Evolutionary conservation across 2,113 vertebrate species (phyloP).

Genomic region (Nettapus auritus): DNA sequence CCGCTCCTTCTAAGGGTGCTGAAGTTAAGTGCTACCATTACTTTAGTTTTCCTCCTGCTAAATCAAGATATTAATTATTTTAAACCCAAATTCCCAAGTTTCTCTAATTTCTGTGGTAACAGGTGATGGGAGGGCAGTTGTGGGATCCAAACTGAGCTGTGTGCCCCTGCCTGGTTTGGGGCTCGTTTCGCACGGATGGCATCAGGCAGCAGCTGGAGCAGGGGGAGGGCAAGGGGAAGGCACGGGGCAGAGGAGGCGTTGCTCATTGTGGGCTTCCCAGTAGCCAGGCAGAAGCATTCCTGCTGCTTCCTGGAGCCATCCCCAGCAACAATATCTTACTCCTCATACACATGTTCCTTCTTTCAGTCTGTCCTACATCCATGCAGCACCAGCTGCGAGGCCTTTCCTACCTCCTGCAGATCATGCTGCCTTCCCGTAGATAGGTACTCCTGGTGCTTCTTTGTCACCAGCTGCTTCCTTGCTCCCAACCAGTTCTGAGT

Average conservation of each 20-base stretch:
- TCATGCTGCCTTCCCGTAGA: background rate
- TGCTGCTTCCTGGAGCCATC: background rate
- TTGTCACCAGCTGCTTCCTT: background rate
- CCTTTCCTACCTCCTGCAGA: background rate
- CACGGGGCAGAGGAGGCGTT: background rate
- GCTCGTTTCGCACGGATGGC: too few species aligned
- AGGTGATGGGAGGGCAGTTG: background rate
- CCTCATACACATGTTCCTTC: background rate
- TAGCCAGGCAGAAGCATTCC: background rate
- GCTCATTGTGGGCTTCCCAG: background rate
- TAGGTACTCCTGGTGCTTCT: background rate
- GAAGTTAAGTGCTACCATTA: background rate
- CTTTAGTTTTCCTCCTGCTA: background rate
- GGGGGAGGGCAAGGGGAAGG: too few species aligned
- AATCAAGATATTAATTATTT: background rate
- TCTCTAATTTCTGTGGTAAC: background rate
- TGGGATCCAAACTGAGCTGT: background rate
- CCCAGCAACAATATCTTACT: background rate
- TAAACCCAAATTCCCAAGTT: background rate
- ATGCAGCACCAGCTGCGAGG: background rate
- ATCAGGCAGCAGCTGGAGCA: too few species aligned
- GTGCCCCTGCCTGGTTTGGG: too few species aligned
- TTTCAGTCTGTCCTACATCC: background rate
- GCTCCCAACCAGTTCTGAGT: background rate
- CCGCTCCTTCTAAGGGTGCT: background rate